A percentile compares a stretch with the other conserved stretches of the same genome.
phyloP scores from a whole-genome alignment of 2,888 invertebrate genomes.

The Melinaea marsaeus region DNA sequence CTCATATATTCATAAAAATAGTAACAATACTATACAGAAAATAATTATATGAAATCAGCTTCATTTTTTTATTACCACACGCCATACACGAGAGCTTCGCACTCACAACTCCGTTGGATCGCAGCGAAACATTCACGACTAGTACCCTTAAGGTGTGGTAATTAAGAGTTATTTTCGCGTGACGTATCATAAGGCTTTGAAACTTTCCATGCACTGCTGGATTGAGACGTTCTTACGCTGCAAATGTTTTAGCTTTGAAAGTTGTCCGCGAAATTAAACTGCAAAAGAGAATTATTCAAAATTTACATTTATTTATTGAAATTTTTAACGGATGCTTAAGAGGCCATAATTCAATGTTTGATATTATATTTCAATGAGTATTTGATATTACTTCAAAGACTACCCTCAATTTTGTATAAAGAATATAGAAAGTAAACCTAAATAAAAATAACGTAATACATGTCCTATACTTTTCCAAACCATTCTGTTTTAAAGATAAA shows the following conservation, averaged over 20 bases:
- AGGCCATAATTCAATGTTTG: conserved; percentile 1
- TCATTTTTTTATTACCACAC: conserved; percentile 38
- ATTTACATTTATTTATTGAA: conserved; percentile 35
- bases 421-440: no score
- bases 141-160: conserved; percentile 65
- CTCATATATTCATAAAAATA: no score
- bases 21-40: neutral
- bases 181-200: conserved; percentile 57
- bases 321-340: conserved; percentile 18
- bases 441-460: no score
- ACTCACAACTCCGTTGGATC: conserved; percentile 48
- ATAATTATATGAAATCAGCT: neutral
- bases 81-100: conserved; percentile 51
- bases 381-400: no score
- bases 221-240: conserved; percentile 47
- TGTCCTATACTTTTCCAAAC: no score
- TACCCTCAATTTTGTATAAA: no score
- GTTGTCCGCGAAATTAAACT: conserved; percentile 60
- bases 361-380: no score
- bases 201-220: conserved; percentile 54
- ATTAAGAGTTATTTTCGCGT: conserved; percentile 70
- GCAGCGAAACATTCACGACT: conserved; percentile 52
- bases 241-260: conserved; percentile 58
- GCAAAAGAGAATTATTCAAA: conserved; percentile 57
- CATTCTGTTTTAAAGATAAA: no score